Evolutionary conservation across 2,113 vertebrate genomes (phyloP), one percentile per base, ranked within the genome.

Genomic region (Pollimyrus isidori): DNA sequence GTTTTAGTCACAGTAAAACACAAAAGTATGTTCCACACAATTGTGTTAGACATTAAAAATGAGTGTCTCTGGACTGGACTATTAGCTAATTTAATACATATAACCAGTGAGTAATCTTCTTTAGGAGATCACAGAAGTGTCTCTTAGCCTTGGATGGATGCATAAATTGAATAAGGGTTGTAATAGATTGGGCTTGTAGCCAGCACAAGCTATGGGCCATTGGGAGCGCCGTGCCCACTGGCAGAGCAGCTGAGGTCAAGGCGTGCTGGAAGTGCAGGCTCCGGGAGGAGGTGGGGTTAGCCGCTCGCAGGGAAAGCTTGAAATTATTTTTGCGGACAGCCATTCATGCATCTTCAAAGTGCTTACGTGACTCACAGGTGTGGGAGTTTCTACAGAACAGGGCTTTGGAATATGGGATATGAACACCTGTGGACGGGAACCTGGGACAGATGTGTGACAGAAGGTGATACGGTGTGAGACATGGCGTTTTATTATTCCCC

Each of bases 121-220:
- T 69, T 69, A 69, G 62, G 26, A 69, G 62, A 69, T 69, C 62
- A 69, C 62, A 69, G 62, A 69, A 69, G 62, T 69, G 62, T 30
- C 62, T 69, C 62, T 69, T 69, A 26, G 62, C 62, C 62, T 26
- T 30, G 62, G 62, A 69, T 69, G 62, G n/a, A 69, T 69, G 62
- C 62, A 69, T 69, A 69, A 69, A 69, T 69, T 69, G 62, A 69
- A 69, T 69, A 69, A 69, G n/a, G n/a, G 62, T 69, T 69, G n/a
- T 69, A 69, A 69, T 26, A 69, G 62, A 69, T 30, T 69, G 62
- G 62, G 62, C 62, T 30, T 11, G 26, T 69, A 69, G 62, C 62
- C 62, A 69, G 62, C 62, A 69, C n/a, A 69, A 69, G 62, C 62
- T 69, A 69, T 30, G 26, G n/a, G 9, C 62, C 62, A 13, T 4